Evolutionary conservation across 2,888 invertebrate genomes (phyloP).

Genomic region (Psococerastis gibbosa): DNA sequence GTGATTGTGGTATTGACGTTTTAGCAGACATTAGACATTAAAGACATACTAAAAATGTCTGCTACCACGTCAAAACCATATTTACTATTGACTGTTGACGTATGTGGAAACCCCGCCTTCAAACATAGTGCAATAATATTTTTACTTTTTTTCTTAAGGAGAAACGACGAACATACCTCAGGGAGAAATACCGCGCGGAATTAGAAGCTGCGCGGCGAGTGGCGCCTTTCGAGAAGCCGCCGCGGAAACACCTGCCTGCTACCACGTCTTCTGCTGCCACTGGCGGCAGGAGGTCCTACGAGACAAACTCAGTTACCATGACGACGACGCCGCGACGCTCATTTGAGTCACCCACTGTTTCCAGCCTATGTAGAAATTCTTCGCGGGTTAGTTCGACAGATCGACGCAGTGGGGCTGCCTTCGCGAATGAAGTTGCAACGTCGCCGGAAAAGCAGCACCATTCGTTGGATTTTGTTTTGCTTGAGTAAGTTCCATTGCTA

Average conservation of each 20-base stretch:
- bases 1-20: too few relatives aligned
- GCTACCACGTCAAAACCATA: too few relatives aligned
- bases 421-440: too few relatives aligned
- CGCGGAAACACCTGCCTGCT: background rate
- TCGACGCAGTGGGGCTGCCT: too few relatives aligned
- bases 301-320: too few relatives aligned
- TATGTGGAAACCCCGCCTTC: too few relatives aligned
- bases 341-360: background rate
- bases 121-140: too few relatives aligned
- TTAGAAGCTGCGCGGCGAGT: constrained; percentile 31
- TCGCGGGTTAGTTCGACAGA: too few relatives aligned
- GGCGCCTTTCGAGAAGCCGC: constrained; percentile 31
- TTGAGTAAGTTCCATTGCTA: background rate
- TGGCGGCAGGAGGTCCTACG: too few relatives aligned
- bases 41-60: too few relatives aligned
- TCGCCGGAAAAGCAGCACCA: background rate
- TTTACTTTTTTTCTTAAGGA: constrained; percentile 31
- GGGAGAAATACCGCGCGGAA: constrained; percentile 64
- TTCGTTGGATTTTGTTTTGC: background rate
- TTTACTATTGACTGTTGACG: too few relatives aligned
- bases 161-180: constrained; percentile 62
- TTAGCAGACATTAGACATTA: too few relatives aligned
- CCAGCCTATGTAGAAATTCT: background rate
- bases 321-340: background rate
- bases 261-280: background rate